Evolutionary conservation across 2,888 invertebrate species (phyloP).

Genomic region (Pogonocherus hispidulus): DNA sequence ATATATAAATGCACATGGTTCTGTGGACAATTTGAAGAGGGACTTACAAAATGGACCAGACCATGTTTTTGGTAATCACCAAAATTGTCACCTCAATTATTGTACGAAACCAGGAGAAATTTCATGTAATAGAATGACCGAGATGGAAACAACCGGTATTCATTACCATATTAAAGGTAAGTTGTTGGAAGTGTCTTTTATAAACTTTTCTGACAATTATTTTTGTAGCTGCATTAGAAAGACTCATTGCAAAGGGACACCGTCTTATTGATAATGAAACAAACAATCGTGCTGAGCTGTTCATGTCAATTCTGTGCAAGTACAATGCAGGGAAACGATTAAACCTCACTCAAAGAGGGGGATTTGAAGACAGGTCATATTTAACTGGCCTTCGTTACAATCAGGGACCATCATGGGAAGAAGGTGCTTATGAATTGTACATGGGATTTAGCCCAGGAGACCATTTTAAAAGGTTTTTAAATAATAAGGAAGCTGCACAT

Average conservation of each 20-base stretch:
- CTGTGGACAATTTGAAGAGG: not conserved
- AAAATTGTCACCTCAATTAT: not conserved
- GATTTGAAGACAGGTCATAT: constrained; percentile 12
- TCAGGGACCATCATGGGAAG: not conserved
- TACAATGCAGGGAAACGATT: constrained; percentile 18
- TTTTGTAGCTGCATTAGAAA: not conserved
- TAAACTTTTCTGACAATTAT: not conserved
- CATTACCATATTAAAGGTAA: constrained; percentile 1
- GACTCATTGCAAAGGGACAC: not conserved
- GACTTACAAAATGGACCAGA: constrained; percentile 10
- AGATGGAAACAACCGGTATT: constrained; percentile 1
- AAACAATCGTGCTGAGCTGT: constrained; percentile 16
- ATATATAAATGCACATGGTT: not conserved
- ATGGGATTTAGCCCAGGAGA: not conserved
- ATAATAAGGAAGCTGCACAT: not conserved
- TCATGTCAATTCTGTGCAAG: constrained; percentile 12
- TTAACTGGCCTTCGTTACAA: not conserved
- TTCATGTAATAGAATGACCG: not conserved
- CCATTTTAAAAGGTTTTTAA: not conserved
- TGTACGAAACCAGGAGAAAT: not conserved
- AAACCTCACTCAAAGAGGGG: constrained; percentile 15
- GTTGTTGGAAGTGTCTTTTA: not conserved
- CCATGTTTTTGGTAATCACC: constrained; percentile 15
- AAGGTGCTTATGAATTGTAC: not conserved
- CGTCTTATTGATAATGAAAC: not conserved